Evolutionary conservation across 2,113 vertebrate genomes (phyloP), one percentile per base, ranked within the genome.

Genomic region (Rhinolophus ferrumequinum): DNA sequence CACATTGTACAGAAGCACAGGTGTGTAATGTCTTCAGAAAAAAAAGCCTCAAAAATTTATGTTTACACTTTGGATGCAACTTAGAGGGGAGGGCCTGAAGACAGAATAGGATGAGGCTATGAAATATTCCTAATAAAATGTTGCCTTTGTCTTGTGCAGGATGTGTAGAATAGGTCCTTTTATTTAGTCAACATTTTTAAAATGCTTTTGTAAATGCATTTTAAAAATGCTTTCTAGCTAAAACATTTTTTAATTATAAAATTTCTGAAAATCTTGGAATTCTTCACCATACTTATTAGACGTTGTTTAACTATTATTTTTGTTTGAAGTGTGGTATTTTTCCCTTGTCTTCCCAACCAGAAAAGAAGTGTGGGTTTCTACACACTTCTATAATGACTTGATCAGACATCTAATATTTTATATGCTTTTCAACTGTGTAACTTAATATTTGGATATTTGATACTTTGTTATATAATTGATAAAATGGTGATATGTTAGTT

Each of bases 371-470:
- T 98, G 96, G 98, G 97, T 98, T 98, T 99, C 99, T 98, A 98
- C 98, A 41, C 41, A 41, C 41, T 41, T 41, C 41, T 41, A 41
- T 99, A 98, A 52, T 98, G 98, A 99, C 99, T 98, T 98, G 92
- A 95, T 97, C 97, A 99, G 99, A 99, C 97, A 98, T 99, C 98
- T 99, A 98, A 99, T 99, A 99, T 99, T 99, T 99, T 99, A 99
- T 99, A 99, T 99, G 99, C 99, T 98, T 99, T 99, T 99, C 98
- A 99, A 99, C 98, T 99, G 98, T 92, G 98, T 99, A 99, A 99
- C 98, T 99, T 99, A 99, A 99, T 99, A 99, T 99, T 99, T 99
- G 99, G 97, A 99, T 99, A 99, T 99, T 99, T 99, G 98, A 99
- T 99, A 98, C 99, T 99, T 99, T 98, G 97, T 98, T 99, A 99